A percentile compares a stretch with the other conserved stretches of the same genome.
Conservation (phyloP, 2,797 vertebrate genomes). For the Denticeps clupeoides region DNA sequence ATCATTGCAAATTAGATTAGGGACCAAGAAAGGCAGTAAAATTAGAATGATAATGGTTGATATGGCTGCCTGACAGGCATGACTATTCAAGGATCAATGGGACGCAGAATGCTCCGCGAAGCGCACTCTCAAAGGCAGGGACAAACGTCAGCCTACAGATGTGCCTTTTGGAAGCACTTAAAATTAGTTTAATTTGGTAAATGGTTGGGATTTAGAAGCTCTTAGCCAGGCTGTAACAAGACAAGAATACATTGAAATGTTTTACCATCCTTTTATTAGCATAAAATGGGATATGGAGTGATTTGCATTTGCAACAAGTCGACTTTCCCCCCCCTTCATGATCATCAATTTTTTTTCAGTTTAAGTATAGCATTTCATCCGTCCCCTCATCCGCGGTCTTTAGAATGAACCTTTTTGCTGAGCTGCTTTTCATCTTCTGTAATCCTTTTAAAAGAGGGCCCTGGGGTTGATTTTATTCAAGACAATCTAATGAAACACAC, state of each 20-base stretch:
- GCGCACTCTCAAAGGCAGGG: conserved; percentile 74
- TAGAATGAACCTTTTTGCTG: conserved; percentile 38
- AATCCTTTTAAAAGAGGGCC: conserved; percentile 46
- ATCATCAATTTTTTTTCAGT: conserved; percentile 22
- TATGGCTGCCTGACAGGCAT: conserved; percentile 99
- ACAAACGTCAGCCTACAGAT: conserved; percentile 91
- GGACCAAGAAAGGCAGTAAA: conserved; percentile 96
- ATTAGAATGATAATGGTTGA: conserved; percentile 99
- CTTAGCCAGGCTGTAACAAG: conserved; percentile 82
- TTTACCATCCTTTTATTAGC: conserved; percentile 71
- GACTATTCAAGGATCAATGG: conserved; percentile 99
- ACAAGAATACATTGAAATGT: conserved; percentile 94
- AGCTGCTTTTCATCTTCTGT: conserved; percentile 38
- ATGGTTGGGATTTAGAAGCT: conserved; percentile 95
- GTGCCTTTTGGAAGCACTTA: conserved; percentile 94
- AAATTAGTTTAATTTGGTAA: conserved; percentile 99
- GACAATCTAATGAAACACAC: conserved; percentile 56
- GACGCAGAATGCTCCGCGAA: conserved; percentile 75
- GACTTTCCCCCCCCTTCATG: conserved; percentile 27
- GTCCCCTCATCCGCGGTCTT: conserved; percentile 28
- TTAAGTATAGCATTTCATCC: conserved; percentile 44
- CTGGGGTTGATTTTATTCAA: conserved; percentile 44
- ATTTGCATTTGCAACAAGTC: conserved; percentile 81
- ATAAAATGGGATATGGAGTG: conserved; percentile 71
- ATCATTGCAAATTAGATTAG: conserved; percentile 99